Percentiles rank a stretch among this genome's conserved stretches.
Evolutionary conservation across 2,797 vertebrate genomes (phyloP).

Genomic region (Rhabdophis nuchalis): DNA sequence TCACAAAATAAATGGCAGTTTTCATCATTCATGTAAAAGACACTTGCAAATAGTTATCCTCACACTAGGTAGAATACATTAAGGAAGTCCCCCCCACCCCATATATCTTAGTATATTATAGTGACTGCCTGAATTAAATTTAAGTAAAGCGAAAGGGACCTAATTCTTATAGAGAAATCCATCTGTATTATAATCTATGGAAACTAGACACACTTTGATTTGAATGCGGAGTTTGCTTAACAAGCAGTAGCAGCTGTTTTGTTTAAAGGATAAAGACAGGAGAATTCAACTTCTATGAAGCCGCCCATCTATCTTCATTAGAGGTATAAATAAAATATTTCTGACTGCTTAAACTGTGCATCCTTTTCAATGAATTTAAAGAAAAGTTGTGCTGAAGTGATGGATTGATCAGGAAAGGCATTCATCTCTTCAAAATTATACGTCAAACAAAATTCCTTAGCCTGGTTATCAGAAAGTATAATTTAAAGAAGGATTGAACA

Average conservation of each 20-base stretch:
- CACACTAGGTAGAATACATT: constrained; percentile 62
- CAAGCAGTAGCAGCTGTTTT: constrained; percentile 44
- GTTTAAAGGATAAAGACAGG: constrained; percentile 14
- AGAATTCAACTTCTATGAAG: background rate
- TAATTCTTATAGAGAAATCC: constrained; percentile 52
- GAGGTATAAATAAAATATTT: constrained; percentile 10
- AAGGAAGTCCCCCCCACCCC: constrained; percentile 46
- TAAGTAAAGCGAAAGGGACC: constrained; percentile 53
- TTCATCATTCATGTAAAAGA: constrained; percentile 59
- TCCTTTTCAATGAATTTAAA: background rate
- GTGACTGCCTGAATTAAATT: constrained; percentile 60
- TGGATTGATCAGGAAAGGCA: background rate
- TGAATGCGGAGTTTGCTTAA: constrained; percentile 59
- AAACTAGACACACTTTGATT: constrained; percentile 48
- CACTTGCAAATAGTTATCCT: constrained; percentile 64
- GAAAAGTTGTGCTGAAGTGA: background rate
- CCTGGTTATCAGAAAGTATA: background rate
- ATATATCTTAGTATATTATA: constrained; percentile 57
- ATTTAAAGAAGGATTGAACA: background rate
- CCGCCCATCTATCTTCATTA: constrained; percentile 7
- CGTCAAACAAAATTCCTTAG: background rate
- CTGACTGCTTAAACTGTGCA: background rate
- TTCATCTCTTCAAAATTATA: background rate
- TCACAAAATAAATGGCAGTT: constrained; percentile 50
- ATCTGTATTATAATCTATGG: constrained; percentile 60